Evolutionary conservation across 1,140 invertebrate species (phyloP).

Genomic region (Aphaenogaster rudis): DNA sequence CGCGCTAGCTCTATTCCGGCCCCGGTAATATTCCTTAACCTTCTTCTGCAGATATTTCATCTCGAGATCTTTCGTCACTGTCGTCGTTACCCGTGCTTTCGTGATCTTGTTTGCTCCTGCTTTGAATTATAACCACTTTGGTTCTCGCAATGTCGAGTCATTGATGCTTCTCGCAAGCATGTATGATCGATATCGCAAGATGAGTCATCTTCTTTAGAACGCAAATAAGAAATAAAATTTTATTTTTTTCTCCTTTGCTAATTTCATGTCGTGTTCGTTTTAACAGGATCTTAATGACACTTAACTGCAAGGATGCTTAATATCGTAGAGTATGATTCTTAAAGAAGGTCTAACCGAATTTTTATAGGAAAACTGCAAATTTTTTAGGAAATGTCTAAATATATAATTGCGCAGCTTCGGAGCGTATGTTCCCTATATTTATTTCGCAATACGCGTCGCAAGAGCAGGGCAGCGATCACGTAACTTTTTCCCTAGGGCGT

Average conservation of each 20-base stretch:
- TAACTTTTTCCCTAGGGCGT: too few relatives aligned
- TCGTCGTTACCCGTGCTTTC: conserved; percentile 35
- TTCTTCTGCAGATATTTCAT: conserved; percentile 60
- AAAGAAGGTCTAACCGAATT: not conserved
- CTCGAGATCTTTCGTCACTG: conserved; percentile 43
- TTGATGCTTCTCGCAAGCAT: not conserved
- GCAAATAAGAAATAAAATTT: conserved; percentile 11
- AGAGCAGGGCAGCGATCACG: not conserved
- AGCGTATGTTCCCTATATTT: not conserved
- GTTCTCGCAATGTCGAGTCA: conserved; percentile 4
- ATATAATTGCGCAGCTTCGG: not conserved
- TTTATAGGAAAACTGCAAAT: not conserved
- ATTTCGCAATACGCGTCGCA: not conserved
- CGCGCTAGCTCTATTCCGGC: conserved; percentile 32
- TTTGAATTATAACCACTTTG: conserved; percentile 33
- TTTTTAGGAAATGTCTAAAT: too few relatives aligned
- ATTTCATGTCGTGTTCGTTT: not conserved
- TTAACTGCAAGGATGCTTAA: not conserved
- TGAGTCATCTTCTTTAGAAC: conserved; percentile 17
- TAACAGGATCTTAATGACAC: not conserved
- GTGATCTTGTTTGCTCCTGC: conserved; percentile 30
- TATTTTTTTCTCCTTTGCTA: not conserved
- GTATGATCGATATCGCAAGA: conserved; percentile 1
- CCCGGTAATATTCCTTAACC: conserved; percentile 63
- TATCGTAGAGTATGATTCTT: not conserved